Percentiles rank a stretch among this genome's conserved stretches.
These are phyloP conservation scores for Onychomys torridus DNA, from an alignment of 2,797 vertebrate species.

Conservation along the genomic window DNA sequence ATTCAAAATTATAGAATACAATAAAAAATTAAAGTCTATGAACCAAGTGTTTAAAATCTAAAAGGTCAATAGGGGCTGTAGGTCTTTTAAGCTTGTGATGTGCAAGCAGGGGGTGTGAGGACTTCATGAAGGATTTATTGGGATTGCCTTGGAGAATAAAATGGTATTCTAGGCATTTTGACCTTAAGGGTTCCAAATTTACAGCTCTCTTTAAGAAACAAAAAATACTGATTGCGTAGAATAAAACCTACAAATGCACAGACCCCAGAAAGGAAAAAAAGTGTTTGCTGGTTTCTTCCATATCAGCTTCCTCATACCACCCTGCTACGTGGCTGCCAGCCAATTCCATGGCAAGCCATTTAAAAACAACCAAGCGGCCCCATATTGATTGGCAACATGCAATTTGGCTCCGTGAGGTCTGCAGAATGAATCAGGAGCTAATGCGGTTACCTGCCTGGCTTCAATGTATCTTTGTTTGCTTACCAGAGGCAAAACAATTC, in stretches of 20 bases:
- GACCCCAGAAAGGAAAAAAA: not conserved
- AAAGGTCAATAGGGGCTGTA: not conserved
- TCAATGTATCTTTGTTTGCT: slow-evolving; percentile 72
- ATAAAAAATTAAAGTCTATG: not conserved
- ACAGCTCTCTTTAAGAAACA: slow-evolving; percentile 45
- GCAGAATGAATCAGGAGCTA: slow-evolving; percentile 36
- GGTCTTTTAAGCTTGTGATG: not conserved
- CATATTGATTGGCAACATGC: not conserved
- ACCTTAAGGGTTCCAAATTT: not conserved
- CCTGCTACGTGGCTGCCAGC: not conserved
- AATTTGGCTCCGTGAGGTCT: slow-evolving; percentile 76
- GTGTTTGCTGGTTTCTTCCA: not conserved
- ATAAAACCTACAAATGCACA: slow-evolving; percentile 19
- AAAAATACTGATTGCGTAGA: not conserved
- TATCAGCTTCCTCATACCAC: not conserved
- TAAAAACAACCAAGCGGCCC: slow-evolving; percentile 2
- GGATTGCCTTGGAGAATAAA: not conserved
- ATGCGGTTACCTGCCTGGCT: slow-evolving; percentile 42
- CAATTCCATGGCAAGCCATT: slow-evolving; percentile 42
- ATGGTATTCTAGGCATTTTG: not conserved
- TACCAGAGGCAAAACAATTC: slow-evolving; percentile 69
- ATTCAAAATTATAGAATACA: not conserved
- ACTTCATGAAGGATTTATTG: not conserved
- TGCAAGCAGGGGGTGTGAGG: not conserved
- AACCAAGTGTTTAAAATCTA: not conserved